Evolutionary conservation across 2,113 vertebrate genomes (phyloP).

Genomic region (Myotis lucifugus): DNA sequence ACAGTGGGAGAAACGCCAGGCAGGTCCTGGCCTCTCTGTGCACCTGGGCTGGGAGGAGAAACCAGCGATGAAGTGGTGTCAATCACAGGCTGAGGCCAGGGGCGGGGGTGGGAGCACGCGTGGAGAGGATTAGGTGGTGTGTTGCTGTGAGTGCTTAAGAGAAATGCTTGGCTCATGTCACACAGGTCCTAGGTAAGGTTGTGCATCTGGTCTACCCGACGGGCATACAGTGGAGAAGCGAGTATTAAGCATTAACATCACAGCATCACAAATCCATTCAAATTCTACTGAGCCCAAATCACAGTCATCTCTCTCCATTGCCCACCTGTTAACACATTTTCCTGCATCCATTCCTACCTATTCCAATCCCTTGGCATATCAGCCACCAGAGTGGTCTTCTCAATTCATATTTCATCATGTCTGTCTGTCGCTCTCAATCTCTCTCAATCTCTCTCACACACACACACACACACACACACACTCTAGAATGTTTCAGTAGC

Average conservation of each 20-base stretch:
- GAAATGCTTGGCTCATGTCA: accelerated
- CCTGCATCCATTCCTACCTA: accelerated
- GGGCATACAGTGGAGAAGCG: background rate
- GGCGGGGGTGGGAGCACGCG: accelerated
- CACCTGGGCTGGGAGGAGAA: background rate
- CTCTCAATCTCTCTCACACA: background rate
- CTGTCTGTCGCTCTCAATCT: background rate
- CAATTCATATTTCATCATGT: background rate
- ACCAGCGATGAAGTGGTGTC: background rate
- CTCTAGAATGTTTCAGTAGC: background rate
- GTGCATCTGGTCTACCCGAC: background rate
- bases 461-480: background rate
- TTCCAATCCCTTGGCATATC: accelerated
- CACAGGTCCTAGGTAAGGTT: background rate
- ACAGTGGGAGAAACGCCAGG: background rate
- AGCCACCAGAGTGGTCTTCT: background rate
- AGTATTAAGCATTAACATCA: background rate
- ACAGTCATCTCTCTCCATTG: background rate
- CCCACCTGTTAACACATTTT: background rate
- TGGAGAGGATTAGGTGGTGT: accelerated
- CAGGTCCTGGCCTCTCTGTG: background rate
- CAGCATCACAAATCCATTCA: background rate
- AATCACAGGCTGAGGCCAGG: background rate
- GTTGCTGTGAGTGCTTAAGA: accelerated
- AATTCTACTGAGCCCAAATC: background rate